Percentiles rank a stretch among this genome's conserved stretches.
phyloP scores from a whole-genome alignment of 2,797 vertebrate genomes.

The Masticophis lateralis region DNA sequence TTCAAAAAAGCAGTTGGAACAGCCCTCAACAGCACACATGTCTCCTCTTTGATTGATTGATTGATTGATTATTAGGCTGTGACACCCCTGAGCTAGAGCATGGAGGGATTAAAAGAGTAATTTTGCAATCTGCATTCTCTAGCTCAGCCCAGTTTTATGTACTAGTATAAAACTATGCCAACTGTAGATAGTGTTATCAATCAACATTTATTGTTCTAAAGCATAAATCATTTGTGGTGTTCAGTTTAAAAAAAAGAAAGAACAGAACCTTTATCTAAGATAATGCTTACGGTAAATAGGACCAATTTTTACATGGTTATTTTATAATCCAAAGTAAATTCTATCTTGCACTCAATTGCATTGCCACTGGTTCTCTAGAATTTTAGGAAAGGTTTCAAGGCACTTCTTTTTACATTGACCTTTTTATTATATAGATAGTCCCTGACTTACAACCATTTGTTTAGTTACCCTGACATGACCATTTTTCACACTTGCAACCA shows the following conservation, averaged over 20 bases:
- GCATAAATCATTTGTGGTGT: not conserved
- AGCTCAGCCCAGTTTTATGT: not conserved
- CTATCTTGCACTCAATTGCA: not conserved
- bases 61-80: not conserved
- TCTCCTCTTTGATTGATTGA: not conserved
- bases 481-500: not conserved
- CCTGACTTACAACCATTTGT: not conserved
- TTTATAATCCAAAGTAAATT: not conserved
- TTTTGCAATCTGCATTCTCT: not conserved
- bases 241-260: not conserved
- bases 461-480: not conserved
- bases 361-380: not conserved
- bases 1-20: not conserved
- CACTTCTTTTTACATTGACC: not conserved
- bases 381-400: not conserved
- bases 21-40: not conserved
- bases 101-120: not conserved
- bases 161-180: not conserved
- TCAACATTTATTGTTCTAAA: not conserved
- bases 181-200: not conserved
- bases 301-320: not conserved
- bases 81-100: not conserved
- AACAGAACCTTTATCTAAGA: not conserved
- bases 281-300: not conserved
- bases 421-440: not conserved